Evolutionary conservation across 2,113 vertebrate genomes (phyloP), one percentile per base, ranked within the genome.

Genomic region (Sceloporus tristichus): DNA sequence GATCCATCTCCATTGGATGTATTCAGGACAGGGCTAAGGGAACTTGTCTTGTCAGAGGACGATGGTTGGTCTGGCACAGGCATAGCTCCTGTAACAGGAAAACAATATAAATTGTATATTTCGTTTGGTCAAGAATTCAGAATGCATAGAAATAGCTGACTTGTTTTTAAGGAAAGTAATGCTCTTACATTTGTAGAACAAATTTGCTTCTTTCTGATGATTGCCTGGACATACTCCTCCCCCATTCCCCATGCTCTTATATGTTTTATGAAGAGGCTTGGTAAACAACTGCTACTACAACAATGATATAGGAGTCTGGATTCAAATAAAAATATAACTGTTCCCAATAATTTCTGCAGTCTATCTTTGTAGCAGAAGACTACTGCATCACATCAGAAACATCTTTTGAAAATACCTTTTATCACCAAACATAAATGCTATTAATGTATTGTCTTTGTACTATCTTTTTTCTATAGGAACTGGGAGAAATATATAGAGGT

Each of bases 1-100:
- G 98, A 98, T 93, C 98, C 97, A 88, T 99, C 98, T 0, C 98
- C 98, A 9, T 99, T 99, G 93, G 98, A 98, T 83, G 98, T 95
- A 90, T 97, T 97, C 92, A 99, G 94, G 89, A 98, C 98, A 6
- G 98, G 98, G 93, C 98, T 98, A 75, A 98, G 97, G 95, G 98
- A 98, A 96, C 97, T 98, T 93, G 97, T 97, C 94, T 99, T 99
- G 90, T 99, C 98, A 81, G 98, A 97, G 95, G 98, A 98, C 10
- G 98, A 97, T 90, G 98, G 98, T 93, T 99, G 98, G 87, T 99
- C 98, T 93, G 98, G 99, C 94, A 99, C 98, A 92, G 99, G 98
- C 98, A 99, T 99, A 94, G 95, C 97, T 98, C 96, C 98, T 97
- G 95, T 48, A 96, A 90, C 25, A 91, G 82, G 94, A 80, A 84